Base-by-base conservation (phyloP, 2,888 invertebrate species). In the Mechanitis messenoides region DNA sequence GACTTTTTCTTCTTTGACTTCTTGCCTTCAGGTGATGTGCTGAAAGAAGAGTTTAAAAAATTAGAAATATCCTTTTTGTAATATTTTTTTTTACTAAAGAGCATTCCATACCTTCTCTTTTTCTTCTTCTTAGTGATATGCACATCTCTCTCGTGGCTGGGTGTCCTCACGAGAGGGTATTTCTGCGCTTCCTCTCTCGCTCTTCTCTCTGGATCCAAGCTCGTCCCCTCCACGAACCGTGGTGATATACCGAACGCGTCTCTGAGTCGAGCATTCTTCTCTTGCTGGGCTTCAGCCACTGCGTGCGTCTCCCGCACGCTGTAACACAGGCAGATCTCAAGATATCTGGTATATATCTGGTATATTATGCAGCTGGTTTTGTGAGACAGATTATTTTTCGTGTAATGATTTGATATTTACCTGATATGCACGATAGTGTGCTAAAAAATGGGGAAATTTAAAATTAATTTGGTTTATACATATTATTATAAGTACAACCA, bases 271-370 rank as follows among this genome's bases (percentile, higher is more conserved):
- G 96, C 96, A 91, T 98, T 98, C 87, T 98, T 98, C 85, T 97
- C 96, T 77, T 96, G 96, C 82, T 98, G 98, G 33, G 98, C 98
- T 83, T 97, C 97, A 1, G 98, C 98, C 69, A 97, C 94, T 84
- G 98, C 97, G 91, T 99, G 98, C 55, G 97, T 98, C 81, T 98
- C 98, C 66, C 96, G 96, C 66, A 97, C 97, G 87, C 97, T 97
- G 90, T 50, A 65, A 65, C 68, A 64, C 50, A 60, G 58, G 60
- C 55, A 47, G 60, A 60, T 61, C 67, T 68, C 65, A 72, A 70
- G 47, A 69, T 69, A 69, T 68, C 69, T 45, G 68, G 33, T 42
- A 9, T 9, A 42, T 9, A 42, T 35, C 3, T 42, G 42, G 9
- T 42, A 42, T 20, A 20, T 20, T 20, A 20, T 20, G 20, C 20